Percentiles rank a stretch among this genome's conserved stretches.
Evolutionary conservation across 2,113 vertebrate species (phyloP).

Genomic region (Epinephelus lanceolatus): DNA sequence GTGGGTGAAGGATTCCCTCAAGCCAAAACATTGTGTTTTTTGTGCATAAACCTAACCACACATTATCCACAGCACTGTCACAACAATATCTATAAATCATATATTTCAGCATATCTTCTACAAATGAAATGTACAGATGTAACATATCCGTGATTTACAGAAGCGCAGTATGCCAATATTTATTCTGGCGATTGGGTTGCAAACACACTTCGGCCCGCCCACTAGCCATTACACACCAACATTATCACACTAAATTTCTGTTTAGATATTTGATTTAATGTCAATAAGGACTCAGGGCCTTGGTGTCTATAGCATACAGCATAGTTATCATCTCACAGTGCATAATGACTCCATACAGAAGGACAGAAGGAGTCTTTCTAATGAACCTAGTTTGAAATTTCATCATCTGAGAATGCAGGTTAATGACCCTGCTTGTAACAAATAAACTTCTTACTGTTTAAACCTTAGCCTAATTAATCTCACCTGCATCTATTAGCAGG

Average conservation of each 20-base stretch:
- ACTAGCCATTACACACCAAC: neutral
- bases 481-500: conserved; percentile 7
- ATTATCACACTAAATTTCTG: neutral
- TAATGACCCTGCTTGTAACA: conserved; percentile 39
- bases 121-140: no score
- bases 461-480: conserved; percentile 26
- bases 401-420: conserved; percentile 10
- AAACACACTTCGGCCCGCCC: neutral
- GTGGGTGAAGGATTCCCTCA: no score
- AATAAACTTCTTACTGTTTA: conserved; percentile 24
- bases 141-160: no score
- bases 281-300: no score
- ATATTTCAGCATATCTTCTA: no score
- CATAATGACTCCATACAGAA: neutral
- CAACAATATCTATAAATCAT: no score
- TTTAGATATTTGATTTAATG: neutral
- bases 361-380: neutral
- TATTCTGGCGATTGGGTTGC: no score
- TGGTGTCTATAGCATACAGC: neutral
- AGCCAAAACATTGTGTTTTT: no score
- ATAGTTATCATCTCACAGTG: neutral
- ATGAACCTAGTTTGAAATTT: conserved; percentile 22
- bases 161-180: no score
- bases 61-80: no score
- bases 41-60: no score